phyloP scores from a whole-genome alignment of 2,888 invertebrate species.

The Drosophila paracracens region DNA sequence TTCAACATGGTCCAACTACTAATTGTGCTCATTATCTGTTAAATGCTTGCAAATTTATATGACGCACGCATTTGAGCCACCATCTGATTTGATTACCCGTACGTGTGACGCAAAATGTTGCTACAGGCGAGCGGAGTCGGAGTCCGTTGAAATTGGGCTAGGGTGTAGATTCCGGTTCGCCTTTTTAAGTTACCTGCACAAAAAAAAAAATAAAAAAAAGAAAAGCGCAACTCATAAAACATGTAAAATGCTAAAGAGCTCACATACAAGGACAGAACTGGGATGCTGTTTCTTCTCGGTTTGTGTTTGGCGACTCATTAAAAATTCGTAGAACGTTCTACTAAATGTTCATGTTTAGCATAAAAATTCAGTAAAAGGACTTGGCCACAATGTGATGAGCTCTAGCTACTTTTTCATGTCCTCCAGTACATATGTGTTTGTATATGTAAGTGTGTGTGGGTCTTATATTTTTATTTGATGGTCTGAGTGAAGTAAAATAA shows the following conservation, averaged over 20 bases:
- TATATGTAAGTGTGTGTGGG: slow-evolving; percentile 9
- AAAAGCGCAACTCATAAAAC: slow-evolving; percentile 66
- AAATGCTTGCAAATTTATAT: slow-evolving; percentile 78
- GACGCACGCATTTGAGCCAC: slow-evolving; percentile 65
- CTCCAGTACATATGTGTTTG: slow-evolving; percentile 10
- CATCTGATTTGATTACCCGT: slow-evolving; percentile 76
- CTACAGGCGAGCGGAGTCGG: slow-evolving; percentile 4
- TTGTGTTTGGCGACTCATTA: slow-evolving; percentile 70
- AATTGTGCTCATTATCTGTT: slow-evolving; percentile 78
- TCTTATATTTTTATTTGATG: slow-evolving; percentile 53
- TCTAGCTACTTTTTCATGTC: slow-evolving; percentile 25
- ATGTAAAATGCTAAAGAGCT: slow-evolving; percentile 72
- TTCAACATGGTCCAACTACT: slow-evolving; percentile 49
- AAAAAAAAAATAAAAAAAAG: slow-evolving; percentile 5
- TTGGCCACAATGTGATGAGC: slow-evolving; percentile 53
- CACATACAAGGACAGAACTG: slow-evolving; percentile 41
- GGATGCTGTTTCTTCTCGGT: slow-evolving; percentile 10
- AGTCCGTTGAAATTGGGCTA: neutral
- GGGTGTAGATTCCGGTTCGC: slow-evolving; percentile 5
- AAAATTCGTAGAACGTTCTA: slow-evolving; percentile 82
- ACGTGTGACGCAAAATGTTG: slow-evolving; percentile 50
- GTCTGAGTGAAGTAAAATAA: slow-evolving; percentile 28
- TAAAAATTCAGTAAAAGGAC: slow-evolving; percentile 73
- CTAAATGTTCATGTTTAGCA: slow-evolving; percentile 84
- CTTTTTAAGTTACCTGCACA: slow-evolving; percentile 54